A percentile compares a stretch with the other conserved stretches of the same genome.
Evolutionary conservation across 2,797 vertebrate species (phyloP).

Genomic region (Pangasius djambal): DNA sequence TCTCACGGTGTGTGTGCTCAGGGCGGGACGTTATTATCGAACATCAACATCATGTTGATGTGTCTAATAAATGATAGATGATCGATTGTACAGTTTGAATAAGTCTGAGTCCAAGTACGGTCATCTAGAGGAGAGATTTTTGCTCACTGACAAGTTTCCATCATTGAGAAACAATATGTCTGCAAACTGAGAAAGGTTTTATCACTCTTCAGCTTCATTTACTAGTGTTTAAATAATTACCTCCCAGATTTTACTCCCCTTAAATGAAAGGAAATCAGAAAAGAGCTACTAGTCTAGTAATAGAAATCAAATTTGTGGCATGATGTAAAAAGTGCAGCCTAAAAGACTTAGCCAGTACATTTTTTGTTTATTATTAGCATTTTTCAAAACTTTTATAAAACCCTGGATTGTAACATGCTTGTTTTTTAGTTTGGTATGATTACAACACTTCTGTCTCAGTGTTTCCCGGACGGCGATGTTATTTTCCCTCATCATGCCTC

Average conservation of each 20-base stretch:
- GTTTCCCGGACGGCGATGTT: conserved; percentile 13
- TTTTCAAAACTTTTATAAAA: neutral
- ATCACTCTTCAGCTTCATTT: neutral
- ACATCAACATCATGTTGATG: neutral
- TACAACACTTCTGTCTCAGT: neutral
- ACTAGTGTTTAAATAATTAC: neutral
- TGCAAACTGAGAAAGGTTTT: neutral
- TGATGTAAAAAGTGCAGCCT: neutral
- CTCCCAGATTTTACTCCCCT: neutral
- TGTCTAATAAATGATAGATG: neutral
- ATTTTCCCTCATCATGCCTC: neutral
- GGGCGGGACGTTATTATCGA: neutral
- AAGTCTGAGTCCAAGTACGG: neutral
- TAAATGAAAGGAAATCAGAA: neutral
- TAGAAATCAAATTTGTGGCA: neutral
- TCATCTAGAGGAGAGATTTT: neutral
- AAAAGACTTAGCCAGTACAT: neutral
- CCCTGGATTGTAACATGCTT: neutral
- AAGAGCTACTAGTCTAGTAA: neutral
- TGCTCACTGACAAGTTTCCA: neutral
- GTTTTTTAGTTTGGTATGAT: neutral
- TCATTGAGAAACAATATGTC: neutral
- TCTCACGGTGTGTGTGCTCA: neutral
- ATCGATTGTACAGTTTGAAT: neutral
- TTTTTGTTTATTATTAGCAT: neutral